These are phyloP conservation scores for Hepsetus odoe DNA, from an alignment of 2,113 vertebrate genomes.

Conservation along the genomic window DNA sequence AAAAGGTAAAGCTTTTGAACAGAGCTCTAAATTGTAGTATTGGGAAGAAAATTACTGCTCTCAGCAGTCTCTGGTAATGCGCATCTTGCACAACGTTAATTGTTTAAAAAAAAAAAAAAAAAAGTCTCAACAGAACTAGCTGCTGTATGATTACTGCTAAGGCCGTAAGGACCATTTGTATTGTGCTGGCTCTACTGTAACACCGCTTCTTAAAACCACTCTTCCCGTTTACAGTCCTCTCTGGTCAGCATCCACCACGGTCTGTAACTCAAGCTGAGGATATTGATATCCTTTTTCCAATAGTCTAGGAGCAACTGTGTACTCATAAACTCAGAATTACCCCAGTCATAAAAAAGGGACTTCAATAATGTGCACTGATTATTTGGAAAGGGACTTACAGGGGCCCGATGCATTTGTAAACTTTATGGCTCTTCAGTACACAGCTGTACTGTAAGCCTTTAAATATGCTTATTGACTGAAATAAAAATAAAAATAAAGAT, in stretches of 20 bases:
- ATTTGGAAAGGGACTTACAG: slow-evolving; percentile 21
- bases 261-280: slow-evolving; percentile 40
- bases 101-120: too few relatives aligned
- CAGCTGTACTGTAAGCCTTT: not conserved
- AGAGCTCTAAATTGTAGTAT: not conserved
- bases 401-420: slow-evolving; percentile 8
- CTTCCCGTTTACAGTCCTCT: slow-evolving; percentile 21
- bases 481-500: too few relatives aligned
- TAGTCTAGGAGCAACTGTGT: slow-evolving; percentile 28
- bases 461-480: not conserved
- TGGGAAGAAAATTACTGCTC: not conserved
- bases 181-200: not conserved
- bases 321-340: too few relatives aligned
- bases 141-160: slow-evolving; percentile 14
- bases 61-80: slow-evolving; percentile 2
- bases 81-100: slow-evolving; percentile 19
- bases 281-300: slow-evolving; percentile 48
- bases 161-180: slow-evolving; percentile 1
- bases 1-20: not conserved
- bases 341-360: slow-evolving; percentile 19
- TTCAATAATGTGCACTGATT: slow-evolving; percentile 43
- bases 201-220: not conserved
- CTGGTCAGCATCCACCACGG: slow-evolving; percentile 5
- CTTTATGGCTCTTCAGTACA: not conserved
- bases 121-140: slow-evolving; percentile 5